Conservation (phyloP, 1,140 invertebrate genomes). For the Drosophila aff. region DNA sequence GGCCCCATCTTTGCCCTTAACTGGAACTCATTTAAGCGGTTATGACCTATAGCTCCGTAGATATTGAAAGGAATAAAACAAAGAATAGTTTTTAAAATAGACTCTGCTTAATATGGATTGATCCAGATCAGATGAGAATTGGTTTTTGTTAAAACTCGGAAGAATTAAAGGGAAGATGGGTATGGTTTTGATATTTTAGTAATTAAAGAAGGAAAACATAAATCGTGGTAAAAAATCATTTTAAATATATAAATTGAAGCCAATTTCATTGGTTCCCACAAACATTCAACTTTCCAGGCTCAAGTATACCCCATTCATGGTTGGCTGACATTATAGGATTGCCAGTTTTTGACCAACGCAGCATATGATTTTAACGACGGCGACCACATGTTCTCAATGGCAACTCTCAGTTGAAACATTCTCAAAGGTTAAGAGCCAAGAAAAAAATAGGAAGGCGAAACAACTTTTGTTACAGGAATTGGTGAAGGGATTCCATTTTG, state of each 20-base stretch:
- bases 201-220: too few species aligned
- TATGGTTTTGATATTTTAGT: too few species aligned
- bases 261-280: neutral
- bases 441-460: neutral
- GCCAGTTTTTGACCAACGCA: slow-evolving; percentile 67
- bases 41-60: slow-evolving; percentile 2
- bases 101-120: neutral
- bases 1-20: slow-evolving; percentile 23
- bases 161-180: neutral
- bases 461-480: slow-evolving; percentile 29
- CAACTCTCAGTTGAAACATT: slow-evolving; percentile 31
- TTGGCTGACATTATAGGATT: slow-evolving; percentile 22
- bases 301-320: slow-evolving; percentile 3
- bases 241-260: neutral
- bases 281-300: neutral
- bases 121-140: neutral
- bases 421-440: slow-evolving; percentile 32
- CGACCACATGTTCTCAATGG: slow-evolving; percentile 24
- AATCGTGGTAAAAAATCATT: neutral
- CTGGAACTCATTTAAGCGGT: slow-evolving; percentile 15
- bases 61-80: slow-evolving; percentile 46
- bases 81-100: neutral
- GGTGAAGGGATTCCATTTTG: slow-evolving; percentile 36
- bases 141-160: neutral
- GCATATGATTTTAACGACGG: slow-evolving; percentile 76